Evolutionary conservation across 2,113 vertebrate genomes (phyloP).

Genomic region (Dasyurus viverrinus): DNA sequence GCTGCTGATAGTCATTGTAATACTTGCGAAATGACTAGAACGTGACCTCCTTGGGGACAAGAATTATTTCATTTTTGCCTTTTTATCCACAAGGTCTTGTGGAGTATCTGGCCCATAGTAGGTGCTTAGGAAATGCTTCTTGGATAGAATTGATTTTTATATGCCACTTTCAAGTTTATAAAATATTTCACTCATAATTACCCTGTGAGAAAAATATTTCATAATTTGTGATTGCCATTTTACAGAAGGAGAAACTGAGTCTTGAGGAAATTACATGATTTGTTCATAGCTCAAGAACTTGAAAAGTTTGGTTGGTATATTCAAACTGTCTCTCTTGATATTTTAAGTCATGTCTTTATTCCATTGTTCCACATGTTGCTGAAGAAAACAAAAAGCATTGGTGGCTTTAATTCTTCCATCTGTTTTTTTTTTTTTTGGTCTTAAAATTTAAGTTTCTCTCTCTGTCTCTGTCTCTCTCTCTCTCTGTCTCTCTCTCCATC

Average conservation of each 20-base stretch:
- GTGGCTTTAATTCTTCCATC: neutral
- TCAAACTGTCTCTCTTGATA: constrained; percentile 10
- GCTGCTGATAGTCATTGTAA: neutral
- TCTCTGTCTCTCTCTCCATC: no score
- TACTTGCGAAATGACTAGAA: neutral
- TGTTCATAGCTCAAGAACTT: constrained; percentile 53
- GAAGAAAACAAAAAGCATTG: neutral
- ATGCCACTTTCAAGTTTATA: neutral
- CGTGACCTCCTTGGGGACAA: neutral
- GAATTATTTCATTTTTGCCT: neutral
- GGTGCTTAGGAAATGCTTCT: constrained; percentile 23
- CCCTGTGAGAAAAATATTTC: neutral
- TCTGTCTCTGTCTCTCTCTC: neutral
- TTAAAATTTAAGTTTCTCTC: neutral
- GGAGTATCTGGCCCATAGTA: neutral
- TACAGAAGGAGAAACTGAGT: neutral
- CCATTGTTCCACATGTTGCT: constrained; percentile 1
- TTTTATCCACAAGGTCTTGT: neutral
- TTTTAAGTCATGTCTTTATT: constrained; percentile 19
- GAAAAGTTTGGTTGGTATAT: constrained; percentile 26
- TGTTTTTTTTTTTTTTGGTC: constrained; percentile 9
- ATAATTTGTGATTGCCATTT: neutral
- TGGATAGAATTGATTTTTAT: neutral
- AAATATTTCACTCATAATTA: neutral
- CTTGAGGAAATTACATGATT: constrained; percentile 41